Percentiles rank a stretch among this genome's conserved stretches.
Evolutionary conservation across 2,113 vertebrate genomes (phyloP).

Genomic region (Pachyramphus minor): DNA sequence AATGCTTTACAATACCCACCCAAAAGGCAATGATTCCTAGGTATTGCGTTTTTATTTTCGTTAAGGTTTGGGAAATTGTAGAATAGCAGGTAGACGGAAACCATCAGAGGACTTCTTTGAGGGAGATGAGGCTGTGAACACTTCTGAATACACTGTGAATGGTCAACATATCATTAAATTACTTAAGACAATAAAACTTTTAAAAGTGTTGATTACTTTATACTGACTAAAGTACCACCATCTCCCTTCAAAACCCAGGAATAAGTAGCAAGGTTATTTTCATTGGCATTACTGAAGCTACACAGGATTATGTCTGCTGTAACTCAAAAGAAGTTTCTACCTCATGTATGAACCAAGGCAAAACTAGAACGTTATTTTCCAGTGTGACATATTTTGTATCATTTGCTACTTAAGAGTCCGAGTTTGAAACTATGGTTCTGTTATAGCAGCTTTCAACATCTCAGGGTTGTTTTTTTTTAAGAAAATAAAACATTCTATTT

Average conservation of each 20-base stretch:
- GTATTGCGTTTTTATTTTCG: neutral
- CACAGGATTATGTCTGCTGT: neutral
- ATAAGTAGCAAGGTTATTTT: neutral
- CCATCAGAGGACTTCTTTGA: neutral
- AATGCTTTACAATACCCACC: neutral
- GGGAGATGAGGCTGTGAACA: neutral
- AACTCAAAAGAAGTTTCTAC: neutral
- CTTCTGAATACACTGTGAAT: neutral
- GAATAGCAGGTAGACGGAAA: neutral
- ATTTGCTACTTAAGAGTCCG: neutral
- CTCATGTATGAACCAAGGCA: neutral
- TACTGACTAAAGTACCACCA: neutral
- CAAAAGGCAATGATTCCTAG: neutral
- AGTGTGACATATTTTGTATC: neutral
- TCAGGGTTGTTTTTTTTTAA: fast-evolving
- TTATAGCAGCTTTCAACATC: neutral
- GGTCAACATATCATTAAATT: neutral
- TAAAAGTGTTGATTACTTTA: neutral
- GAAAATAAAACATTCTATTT: fast-evolving
- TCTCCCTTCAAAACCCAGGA: neutral
- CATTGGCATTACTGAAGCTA: neutral
- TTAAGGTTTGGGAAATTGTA: neutral
- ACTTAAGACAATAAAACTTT: neutral
- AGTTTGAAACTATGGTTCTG: neutral
- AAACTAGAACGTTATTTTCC: neutral